phyloP scores from a whole-genome alignment of 2,888 invertebrate genomes.

The Prosopocoilus inquinatus region DNA sequence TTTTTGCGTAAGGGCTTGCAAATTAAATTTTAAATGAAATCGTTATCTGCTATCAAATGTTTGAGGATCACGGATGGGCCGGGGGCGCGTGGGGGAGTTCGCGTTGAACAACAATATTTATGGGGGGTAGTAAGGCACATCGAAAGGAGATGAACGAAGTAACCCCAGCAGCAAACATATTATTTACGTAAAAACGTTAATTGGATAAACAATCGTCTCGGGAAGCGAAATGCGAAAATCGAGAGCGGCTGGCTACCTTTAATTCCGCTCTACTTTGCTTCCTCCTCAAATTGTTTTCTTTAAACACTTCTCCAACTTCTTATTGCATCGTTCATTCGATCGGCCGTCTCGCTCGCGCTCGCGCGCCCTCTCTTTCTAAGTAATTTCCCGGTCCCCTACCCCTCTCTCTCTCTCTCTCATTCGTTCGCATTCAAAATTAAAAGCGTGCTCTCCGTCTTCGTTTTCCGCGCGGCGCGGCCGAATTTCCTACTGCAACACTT shows the following conservation, averaged over 20 bases:
- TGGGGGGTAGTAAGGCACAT: too few relatives aligned
- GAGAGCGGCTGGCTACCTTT: constrained; percentile 30
- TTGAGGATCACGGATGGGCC: too few relatives aligned
- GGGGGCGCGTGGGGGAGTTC: too few relatives aligned
- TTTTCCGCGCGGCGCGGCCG: constrained; percentile 1
- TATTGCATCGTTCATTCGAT: constrained; percentile 33
- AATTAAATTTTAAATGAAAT: too few relatives aligned
- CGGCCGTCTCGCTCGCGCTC: constrained; percentile 22
- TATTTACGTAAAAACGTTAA: constrained; percentile 31
- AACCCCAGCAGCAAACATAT: constrained; percentile 20
- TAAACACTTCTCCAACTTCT: constrained; percentile 40
- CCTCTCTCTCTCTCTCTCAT: constrained; percentile 27
- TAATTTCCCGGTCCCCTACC: constrained; percentile 30
- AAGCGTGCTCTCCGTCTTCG: constrained; percentile 34
- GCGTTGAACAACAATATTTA: too few relatives aligned
- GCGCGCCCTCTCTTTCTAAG: constrained; percentile 26
- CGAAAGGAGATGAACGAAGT: too few relatives aligned
- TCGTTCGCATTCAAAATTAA: constrained; percentile 38
- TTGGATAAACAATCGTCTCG: constrained; percentile 31
- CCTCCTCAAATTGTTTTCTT: constrained; percentile 40
- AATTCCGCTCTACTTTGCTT: constrained; percentile 36
- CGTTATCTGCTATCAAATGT: too few relatives aligned
- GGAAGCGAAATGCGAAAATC: constrained; percentile 30
- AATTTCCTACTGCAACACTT: constrained; percentile 29
- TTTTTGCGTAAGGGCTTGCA: too few relatives aligned